phyloP scores from a whole-genome alignment of 2,888 invertebrate genomes.

The Sinhomidia bicolor region DNA sequence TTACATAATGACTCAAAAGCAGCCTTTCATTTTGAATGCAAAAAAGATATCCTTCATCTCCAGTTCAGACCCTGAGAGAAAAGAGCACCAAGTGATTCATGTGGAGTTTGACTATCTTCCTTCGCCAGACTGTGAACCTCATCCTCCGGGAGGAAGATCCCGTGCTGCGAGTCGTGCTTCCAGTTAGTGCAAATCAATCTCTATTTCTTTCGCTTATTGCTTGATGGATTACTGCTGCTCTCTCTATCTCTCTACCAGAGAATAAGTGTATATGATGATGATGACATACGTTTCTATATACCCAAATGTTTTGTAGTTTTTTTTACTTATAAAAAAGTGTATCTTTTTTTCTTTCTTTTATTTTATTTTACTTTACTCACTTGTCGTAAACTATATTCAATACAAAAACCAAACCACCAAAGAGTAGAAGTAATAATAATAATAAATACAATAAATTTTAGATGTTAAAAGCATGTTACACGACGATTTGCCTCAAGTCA shows the following conservation, averaged over 20 bases:
- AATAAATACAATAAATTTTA: constrained; percentile 23
- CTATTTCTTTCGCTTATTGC: constrained; percentile 28
- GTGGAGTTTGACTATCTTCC: constrained; percentile 78
- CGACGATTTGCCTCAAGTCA: background rate
- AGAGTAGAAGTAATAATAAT: background rate
- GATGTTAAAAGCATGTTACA: constrained; percentile 14
- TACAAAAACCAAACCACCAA: background rate
- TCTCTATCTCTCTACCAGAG: too few relatives aligned
- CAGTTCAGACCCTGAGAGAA: constrained; percentile 74
- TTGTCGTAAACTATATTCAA: background rate
- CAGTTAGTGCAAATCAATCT: constrained; percentile 68
- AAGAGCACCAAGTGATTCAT: constrained; percentile 77
- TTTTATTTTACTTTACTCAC: background rate
- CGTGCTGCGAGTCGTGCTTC: constrained; percentile 73
- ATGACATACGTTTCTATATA: background rate
- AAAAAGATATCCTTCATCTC: constrained; percentile 77
- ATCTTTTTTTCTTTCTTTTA: background rate
- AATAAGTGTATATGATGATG: background rate
- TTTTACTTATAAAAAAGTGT: too few relatives aligned
- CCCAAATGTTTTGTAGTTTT: background rate
- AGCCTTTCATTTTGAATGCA: constrained; percentile 77
- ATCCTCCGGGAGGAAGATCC: constrained; percentile 75
- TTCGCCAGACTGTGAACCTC: constrained; percentile 73
- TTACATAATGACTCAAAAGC: constrained; percentile 78
- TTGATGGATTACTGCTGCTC: constrained; percentile 24